Evolutionary conservation across 1,140 invertebrate genomes (phyloP), one percentile per base, ranked within the genome.

Genomic region (Habropoda laboriosa): DNA sequence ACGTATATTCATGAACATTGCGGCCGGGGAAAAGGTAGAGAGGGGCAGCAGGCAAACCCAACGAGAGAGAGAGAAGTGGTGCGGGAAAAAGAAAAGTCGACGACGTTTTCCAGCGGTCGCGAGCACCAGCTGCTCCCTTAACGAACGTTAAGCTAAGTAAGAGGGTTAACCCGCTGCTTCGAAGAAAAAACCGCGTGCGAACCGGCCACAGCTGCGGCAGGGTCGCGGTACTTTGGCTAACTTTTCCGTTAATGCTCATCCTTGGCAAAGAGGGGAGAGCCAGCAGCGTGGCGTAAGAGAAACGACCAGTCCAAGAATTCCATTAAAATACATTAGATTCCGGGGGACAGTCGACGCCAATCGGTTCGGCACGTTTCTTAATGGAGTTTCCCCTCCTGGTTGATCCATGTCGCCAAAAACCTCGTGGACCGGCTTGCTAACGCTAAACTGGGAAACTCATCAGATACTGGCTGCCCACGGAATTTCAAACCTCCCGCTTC

Each of bases 201-300:
- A 85, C 85, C 67, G 67, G 61, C 76, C 80, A 76, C 83, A 86
- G 85, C 85, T 86, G 85, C 72, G 74, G 72, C 71, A 72, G 71
- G 84, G 83, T 86, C 84, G 84, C 75, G 83, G 75, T 83, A 86
- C 81, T 90, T 81, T 79, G 81, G 84, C 42, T 87, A 89, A 89
- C 85, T 89, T 89, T 89, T 85, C 86, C 84, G 85, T 81, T 89
- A 90, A 90, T 89, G 85, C 86, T 86, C 80, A 80, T 86, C 80
- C 85, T 72, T 60, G 73, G 79, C 71, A 81, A 87, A 80, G 80
- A 73, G 83, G 80, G 74, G 45, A 55, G 51, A 8, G n/a, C 21
- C n/a, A n/a, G 21, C 71, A 63, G 49, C 61, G 49, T 45, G 61
- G 74, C 79, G 60, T 70, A 79, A 83, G 79, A 86, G 84, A 84